Percentiles rank a stretch among this genome's conserved stretches.
Evolutionary conservation across 2,888 invertebrate species (phyloP).

Genomic region (Ornithoptera priamus): DNA sequence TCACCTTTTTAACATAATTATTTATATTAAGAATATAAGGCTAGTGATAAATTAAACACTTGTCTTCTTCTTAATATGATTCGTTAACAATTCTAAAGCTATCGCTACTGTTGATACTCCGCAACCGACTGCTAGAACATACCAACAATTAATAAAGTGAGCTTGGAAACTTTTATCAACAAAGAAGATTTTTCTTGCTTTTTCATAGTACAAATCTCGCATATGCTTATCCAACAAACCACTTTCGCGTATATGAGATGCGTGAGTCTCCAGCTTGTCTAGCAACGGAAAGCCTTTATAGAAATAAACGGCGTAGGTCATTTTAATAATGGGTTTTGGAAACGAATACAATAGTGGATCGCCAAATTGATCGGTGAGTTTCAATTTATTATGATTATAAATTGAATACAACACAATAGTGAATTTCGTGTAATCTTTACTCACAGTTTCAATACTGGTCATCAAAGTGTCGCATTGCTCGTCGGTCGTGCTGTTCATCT

Average conservation of each 20-base stretch:
- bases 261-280: constrained; percentile 11
- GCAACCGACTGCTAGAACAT: constrained; percentile 7
- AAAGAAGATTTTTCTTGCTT: constrained; percentile 8
- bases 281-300: constrained; percentile 35
- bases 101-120: constrained; percentile 10
- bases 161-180: constrained; percentile 7
- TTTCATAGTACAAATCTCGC: constrained; percentile 20
- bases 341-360: constrained; percentile 35
- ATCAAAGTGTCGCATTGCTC: constrained; percentile 36
- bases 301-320: constrained; percentile 30
- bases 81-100: neutral
- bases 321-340: constrained; percentile 29
- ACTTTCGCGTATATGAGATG: constrained; percentile 22
- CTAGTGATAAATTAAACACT: neutral
- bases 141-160: constrained; percentile 4
- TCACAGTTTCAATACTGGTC: constrained; percentile 45
- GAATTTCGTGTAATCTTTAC: constrained; percentile 41
- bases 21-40: neutral
- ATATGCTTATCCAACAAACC: constrained; percentile 28
- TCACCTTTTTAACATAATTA: neutral
- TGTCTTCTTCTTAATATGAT: constrained; percentile 1
- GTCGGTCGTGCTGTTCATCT: constrained; percentile 18
- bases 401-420: constrained; percentile 43
- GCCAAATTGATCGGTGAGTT: constrained; percentile 45
- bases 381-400: constrained; percentile 43